Evolutionary conservation across 2,797 vertebrate genomes (phyloP).

Genomic region (Pseudocheirus occidentalis): DNA sequence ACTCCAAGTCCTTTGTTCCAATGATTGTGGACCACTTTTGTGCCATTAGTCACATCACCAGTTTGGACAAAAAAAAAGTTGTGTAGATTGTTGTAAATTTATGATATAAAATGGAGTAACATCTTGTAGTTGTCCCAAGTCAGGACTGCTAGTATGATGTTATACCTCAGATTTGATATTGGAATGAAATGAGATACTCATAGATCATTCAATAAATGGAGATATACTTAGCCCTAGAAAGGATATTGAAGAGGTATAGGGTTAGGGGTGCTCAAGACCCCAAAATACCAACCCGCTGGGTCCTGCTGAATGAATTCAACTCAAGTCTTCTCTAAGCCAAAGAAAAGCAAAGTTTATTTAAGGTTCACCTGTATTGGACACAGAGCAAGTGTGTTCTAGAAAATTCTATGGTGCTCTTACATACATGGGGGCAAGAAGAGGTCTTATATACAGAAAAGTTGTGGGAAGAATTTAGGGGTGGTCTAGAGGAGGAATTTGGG

Average conservation of each 20-base stretch:
- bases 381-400: too few relatives aligned
- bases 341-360: too few relatives aligned
- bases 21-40: not conserved
- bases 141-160: not conserved
- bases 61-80: not conserved
- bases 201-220: not conserved
- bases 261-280: too few relatives aligned
- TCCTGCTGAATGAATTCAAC: too few relatives aligned
- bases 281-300: too few relatives aligned
- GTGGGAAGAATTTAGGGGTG: too few relatives aligned
- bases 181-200: not conserved
- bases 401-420: too few relatives aligned
- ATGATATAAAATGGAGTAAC: not conserved
- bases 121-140: not conserved
- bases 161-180: not conserved
- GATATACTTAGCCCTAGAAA: not conserved
- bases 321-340: too few relatives aligned
- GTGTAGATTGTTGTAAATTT: not conserved
- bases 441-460: too few relatives aligned
- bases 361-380: too few relatives aligned
- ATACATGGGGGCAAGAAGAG: too few relatives aligned
- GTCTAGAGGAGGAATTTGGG: too few relatives aligned
- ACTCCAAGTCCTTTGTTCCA: not conserved
- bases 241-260: not conserved
- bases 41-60: not conserved